Evolutionary conservation across 2,888 invertebrate genomes (phyloP), one percentile per base, ranked within the genome.

Genomic region (Cerastis leucographa): DNA sequence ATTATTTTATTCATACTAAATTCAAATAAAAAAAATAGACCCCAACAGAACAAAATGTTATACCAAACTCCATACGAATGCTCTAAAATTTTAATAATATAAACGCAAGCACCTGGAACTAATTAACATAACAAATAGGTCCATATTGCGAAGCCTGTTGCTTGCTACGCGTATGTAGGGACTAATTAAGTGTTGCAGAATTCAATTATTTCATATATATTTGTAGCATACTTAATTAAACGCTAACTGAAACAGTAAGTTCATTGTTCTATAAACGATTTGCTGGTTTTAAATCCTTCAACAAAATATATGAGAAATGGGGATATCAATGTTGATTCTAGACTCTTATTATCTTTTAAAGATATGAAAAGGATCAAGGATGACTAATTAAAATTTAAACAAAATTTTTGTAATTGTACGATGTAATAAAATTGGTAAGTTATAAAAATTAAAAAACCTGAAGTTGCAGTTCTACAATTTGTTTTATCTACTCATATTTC

Each of bases 131-230:
- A 49, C 56, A 78, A 80, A 73, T 51, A 29, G 17, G 51, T 44
- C 17, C 42, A 12, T n/a, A 44, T 62, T 19, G 29, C 2, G 35
- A 9, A 66, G 25, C 56, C 51, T 54, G 64, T n/a, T 40, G 62
- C 40, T 61, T 29, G 17, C 40, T 49, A 8, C 42, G 17, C 25
- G 54, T 46, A 14, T 19, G 56, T 62, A 46, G 0, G 46, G 19
- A 56, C 35, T 66, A 80, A 80, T 80, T 49, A 68, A 74, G 46
- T 35, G 66, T 77, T 76, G n/a, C 19, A 59, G 25, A 62, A 78
- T 35, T n/a, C 3, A n/a, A 59, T 44, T 61, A 51, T 22, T 35
- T 35, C 35, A 35, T 35, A 35, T 35, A 35, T 61, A 25, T 62
- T 76, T 17, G 22, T 29, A 78, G 7, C 9, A 22, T 70, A 61